Evolutionary conservation across 1,140 invertebrate genomes (phyloP), one percentile per base, ranked within the genome.

Genomic region (Hetaerina americana): DNA sequence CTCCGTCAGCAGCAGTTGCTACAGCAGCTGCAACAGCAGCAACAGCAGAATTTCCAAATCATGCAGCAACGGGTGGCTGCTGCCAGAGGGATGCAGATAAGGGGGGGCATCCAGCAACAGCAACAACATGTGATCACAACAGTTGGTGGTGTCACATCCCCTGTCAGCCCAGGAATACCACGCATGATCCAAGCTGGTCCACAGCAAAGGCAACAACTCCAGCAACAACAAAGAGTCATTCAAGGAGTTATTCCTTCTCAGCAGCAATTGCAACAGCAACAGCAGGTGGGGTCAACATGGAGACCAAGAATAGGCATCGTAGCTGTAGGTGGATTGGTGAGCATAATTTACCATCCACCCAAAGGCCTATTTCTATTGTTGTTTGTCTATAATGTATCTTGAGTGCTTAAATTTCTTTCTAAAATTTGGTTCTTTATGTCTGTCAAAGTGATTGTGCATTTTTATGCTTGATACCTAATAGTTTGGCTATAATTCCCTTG

Each of bases 1-100:
- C 25, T 77, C 27, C 74, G 77, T 73, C 78, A 80, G 71, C 79
- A 79, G 70, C 78, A 75, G 49, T 10, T 57, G 2, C 40, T 75
- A 22, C 70, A 73, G 67, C 73, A 72, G 68, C n/a, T 27, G 22
- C 49, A 78, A 66, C 75, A 75, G 68, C n/a, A 57, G 22, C 49
- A 78, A 66, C 75, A 75, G 29, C 77, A 76, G 70, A 73, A 75
- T 26, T 74, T 72, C 72, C 75, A 79, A 70, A 71, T 78, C 15
- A 73, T 71, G 70, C 77, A 72, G 27, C 75, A 75, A 40, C 75
- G 76, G 72, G 67, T 26, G 1, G 25, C 67, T 3, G 27, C 25
- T 3, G 25, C 67, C 26, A 26, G 67, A 68, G 67, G 67, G n/a
- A 68, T 68, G 25, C 67, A 68, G 26, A 68, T 26, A 18, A 18